Percentiles rank a stretch among this genome's conserved stretches.
These are phyloP conservation scores for Martes martes DNA, from an alignment of 2,113 vertebrate species.

Conservation along the genomic window DNA sequence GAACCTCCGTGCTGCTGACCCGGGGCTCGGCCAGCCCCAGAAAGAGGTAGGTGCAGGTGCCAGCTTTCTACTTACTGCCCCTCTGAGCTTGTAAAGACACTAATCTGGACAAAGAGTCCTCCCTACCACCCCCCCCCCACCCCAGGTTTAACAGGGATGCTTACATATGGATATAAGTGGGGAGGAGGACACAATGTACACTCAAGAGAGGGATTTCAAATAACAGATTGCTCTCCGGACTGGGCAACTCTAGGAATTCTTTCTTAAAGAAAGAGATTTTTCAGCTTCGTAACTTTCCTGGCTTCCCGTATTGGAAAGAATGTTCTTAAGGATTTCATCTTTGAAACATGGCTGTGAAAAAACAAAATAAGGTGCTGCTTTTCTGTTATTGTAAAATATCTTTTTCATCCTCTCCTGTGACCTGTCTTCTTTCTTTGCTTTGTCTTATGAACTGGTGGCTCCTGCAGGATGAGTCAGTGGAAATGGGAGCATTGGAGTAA, in stretches of 20 bases:
- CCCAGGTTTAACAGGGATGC: not conserved
- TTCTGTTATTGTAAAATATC: not conserved
- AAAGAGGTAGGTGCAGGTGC: constrained; percentile 81
- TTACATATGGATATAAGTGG: not conserved
- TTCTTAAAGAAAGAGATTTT: not conserved
- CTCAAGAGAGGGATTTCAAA: not conserved
- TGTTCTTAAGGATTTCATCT: not conserved
- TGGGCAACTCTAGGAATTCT: not conserved
- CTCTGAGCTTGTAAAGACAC: not conserved
- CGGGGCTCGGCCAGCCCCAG: constrained; percentile 77
- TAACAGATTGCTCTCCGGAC: not conserved
- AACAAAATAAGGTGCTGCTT: not conserved
- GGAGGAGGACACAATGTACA: not conserved
- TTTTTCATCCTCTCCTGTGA: not conserved
- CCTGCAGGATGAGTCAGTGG: not conserved
- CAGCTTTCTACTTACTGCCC: not conserved
- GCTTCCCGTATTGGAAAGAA: not conserved
- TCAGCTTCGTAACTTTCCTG: not conserved
- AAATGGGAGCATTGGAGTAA: not conserved
- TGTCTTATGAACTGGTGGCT: not conserved
- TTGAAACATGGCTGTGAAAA: not conserved
- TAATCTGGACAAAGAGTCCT: not conserved
- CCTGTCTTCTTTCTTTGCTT: not conserved
- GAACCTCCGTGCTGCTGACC: constrained; percentile 87
- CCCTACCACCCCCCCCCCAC: too few relatives aligned